Base-by-base conservation (phyloP, 2,113 vertebrate genomes). In the Albula glossodonta region DNA sequence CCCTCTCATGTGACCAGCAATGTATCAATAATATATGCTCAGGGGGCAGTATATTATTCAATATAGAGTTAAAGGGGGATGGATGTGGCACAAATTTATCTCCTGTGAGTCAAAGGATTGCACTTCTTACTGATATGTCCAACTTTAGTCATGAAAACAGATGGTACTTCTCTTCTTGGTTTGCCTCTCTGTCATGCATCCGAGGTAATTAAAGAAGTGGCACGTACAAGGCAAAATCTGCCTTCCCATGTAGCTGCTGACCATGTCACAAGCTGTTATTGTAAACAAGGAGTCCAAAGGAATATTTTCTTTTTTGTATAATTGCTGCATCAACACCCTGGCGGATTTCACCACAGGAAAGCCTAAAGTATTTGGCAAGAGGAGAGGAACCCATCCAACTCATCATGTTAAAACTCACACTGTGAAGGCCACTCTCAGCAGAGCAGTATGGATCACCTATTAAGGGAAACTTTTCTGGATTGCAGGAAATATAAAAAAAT, bases 401-500 rank as follows among this genome's bases (percentile, higher is more conserved):
- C 82, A 60, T 83, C 60, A 17, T 50, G 78, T 50, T 87, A 84
- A 83, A 88, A 78, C 81, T 84, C 85, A 86, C 63, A 41, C 81
- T 83, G 49, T 83, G 86, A 87, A 87, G 78, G 84, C 81, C 85
- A 60, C 77, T 87, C 53, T 60, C 78, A 78, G 17, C 86, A 48
- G 83, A 13, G 84, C 85, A 83, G 79, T 74, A 87, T 60, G 80
- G 78, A 86, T 91, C 87, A 88, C 81, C 83, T 88, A 88, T 89
- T 88, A 86, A 87, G 84, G 82, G 81, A 83, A 90, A 86, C 49
- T 52, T 81, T 78, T 51, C 11, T 53, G 60, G 50, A 80, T 51
- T 22, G 51, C 63, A 86, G 80, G 84, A 87, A 86, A 80, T 81
- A 83, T 82, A 87, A 89, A 90, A 90, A 90, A 91, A 88, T 84